Percentiles rank a stretch among this genome's conserved stretches.
Conservation (phyloP, 2,888 invertebrate genomes). For the Athripsodes cinereus region DNA sequence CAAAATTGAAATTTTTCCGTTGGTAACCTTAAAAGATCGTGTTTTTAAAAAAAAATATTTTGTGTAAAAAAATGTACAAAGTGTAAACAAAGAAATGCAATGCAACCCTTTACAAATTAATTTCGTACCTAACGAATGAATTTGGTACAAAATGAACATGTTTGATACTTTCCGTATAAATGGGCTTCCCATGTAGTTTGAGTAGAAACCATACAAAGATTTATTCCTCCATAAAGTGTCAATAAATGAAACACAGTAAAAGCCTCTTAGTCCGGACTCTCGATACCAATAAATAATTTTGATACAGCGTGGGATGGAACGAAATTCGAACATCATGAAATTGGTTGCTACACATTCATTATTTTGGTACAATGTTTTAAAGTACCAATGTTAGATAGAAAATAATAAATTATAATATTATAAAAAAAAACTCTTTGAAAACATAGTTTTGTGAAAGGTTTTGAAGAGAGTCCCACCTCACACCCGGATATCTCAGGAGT, state of each 20-base stretch:
- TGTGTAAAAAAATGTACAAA: too few species aligned
- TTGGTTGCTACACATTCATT: not conserved
- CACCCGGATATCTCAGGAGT: too few species aligned
- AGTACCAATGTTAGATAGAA: too few species aligned
- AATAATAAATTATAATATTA: too few species aligned
- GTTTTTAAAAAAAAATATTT: too few species aligned
- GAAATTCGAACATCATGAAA: not conserved
- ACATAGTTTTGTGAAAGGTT: too few species aligned
- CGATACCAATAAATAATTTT: not conserved
- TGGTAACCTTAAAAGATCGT: too few species aligned
- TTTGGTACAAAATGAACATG: not conserved
- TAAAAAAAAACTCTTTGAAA: too few species aligned
- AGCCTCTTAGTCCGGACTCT: not conserved
- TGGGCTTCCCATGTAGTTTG: not conserved
- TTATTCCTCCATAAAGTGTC: conserved; percentile 1
- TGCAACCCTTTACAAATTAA: not conserved
- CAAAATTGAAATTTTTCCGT: too few species aligned
- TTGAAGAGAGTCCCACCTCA: too few species aligned
- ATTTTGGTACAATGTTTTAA: too few species aligned
- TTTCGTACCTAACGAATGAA: not conserved
- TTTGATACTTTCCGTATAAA: not conserved
- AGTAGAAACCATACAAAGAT: not conserved
- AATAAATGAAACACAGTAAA: not conserved
- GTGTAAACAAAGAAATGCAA: too few species aligned
- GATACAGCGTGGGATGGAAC: not conserved